These are phyloP conservation scores for Polyommatus icarus DNA, from an alignment of 2,888 invertebrate genomes.

Conservation along the genomic window DNA sequence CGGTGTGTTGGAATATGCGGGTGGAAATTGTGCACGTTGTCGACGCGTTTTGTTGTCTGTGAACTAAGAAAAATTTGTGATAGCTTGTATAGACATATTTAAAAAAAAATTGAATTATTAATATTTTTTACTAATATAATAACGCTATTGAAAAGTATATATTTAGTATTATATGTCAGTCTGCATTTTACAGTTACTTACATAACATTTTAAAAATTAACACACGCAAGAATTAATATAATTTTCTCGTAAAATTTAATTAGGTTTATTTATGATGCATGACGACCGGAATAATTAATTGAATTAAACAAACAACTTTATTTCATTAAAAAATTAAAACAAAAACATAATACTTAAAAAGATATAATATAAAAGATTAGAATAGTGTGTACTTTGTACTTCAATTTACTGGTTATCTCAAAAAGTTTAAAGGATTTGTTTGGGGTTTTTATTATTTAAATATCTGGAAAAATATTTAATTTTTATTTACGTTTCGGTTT, in stretches of 20 bases:
- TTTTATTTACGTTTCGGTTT: no score
- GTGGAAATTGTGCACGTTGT: neutral
- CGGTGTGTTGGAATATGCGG: conserved; percentile 51
- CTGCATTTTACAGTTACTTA: neutral
- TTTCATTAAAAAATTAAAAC: neutral
- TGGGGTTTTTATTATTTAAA: no score
- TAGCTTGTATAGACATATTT: no score
- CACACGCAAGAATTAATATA: neutral
- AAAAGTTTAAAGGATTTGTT: no score
- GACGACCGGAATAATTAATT: conserved; percentile 20
- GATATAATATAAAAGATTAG: neutral
- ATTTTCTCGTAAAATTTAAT: conserved; percentile 9
- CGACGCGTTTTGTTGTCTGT: neutral
- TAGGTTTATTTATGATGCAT: neutral
- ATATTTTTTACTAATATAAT: no score
- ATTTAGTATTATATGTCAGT: neutral
- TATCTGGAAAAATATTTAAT: no score
- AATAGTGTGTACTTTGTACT: neutral
- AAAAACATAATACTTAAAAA: neutral
- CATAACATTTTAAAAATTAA: neutral
- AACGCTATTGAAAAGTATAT: no score
- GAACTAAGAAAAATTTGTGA: neutral
- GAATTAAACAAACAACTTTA: neutral
- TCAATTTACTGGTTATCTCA: neutral
- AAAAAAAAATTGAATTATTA: no score